Evolutionary conservation across 1,140 invertebrate genomes (phyloP).

Genomic region (Trichonephila inaurata): DNA sequence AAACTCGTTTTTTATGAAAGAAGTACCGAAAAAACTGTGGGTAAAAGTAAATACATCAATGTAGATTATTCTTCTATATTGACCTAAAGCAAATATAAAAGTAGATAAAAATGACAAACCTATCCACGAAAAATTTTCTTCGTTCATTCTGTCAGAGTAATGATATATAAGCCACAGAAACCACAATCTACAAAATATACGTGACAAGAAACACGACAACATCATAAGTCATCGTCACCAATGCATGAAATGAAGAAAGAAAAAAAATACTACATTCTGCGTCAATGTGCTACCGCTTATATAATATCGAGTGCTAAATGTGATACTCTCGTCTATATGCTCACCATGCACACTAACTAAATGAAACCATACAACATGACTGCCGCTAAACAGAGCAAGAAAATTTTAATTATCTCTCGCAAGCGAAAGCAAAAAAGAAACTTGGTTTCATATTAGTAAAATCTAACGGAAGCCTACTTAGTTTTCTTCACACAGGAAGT

Average conservation of each 20-base stretch:
- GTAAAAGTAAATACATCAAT: background rate
- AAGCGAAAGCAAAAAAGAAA: too few relatives aligned
- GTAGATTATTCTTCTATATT: background rate
- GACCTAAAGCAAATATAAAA: background rate
- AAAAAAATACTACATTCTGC: too few relatives aligned
- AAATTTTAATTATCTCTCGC: too few relatives aligned
- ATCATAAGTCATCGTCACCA: background rate
- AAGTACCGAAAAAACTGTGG: background rate
- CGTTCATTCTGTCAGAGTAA: background rate
- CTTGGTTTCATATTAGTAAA: too few relatives aligned
- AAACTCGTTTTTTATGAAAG: background rate
- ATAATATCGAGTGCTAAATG: too few relatives aligned
- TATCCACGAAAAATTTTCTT: background rate
- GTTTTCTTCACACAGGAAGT: too few relatives aligned
- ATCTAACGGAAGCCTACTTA: too few relatives aligned
- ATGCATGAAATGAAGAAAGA: background rate
- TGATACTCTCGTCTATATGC: too few relatives aligned
- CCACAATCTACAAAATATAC: background rate
- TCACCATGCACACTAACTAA: background rate
- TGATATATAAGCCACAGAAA: background rate
- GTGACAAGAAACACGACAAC: background rate
- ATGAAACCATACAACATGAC: background rate
- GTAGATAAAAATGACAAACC: background rate
- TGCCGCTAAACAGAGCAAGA: background rate
- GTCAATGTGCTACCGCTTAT: too few relatives aligned